Conservation (phyloP, 1,140 invertebrate genomes). For the Anoplolepis gracilipes region DNA sequence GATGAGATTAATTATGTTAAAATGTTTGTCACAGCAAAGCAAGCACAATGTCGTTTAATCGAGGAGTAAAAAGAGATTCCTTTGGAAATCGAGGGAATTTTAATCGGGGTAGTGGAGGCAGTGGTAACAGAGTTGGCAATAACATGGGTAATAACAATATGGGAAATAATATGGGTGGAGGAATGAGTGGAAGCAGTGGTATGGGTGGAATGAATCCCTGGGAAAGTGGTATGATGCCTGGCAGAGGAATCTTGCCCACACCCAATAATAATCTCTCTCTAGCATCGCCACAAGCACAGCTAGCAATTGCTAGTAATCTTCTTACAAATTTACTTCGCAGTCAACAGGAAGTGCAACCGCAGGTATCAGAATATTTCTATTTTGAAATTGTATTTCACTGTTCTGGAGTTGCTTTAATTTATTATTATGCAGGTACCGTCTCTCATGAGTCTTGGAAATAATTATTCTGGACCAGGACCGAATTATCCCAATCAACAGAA, state of each 20-base stretch:
- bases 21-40: constrained; percentile 3
- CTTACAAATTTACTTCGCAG: constrained; percentile 83
- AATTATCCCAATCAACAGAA: constrained; percentile 82
- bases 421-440: constrained; percentile 81
- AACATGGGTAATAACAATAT: constrained; percentile 73
- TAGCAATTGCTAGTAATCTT: constrained; percentile 85
- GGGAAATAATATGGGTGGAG: constrained; percentile 71
- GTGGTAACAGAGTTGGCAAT: constrained; percentile 69
- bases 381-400: neutral
- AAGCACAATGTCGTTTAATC: constrained; percentile 80
- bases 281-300: constrained; percentile 84
- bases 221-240: constrained; percentile 86
- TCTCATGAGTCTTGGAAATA: constrained; percentile 83
- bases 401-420: neutral
- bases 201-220: constrained; percentile 84
- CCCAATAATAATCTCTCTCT: constrained; percentile 84
- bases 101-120: constrained; percentile 73
- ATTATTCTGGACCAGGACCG: constrained; percentile 80
- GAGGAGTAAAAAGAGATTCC: constrained; percentile 82
- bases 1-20: neutral
- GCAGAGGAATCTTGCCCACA: constrained; percentile 84
- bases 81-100: constrained; percentile 80
- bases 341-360: constrained; percentile 83
- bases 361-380: constrained; percentile 72
- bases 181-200: constrained; percentile 72